These are phyloP conservation scores for Amiota minor DNA, from an alignment of 2,888 invertebrate species.

Conservation along the genomic window DNA sequence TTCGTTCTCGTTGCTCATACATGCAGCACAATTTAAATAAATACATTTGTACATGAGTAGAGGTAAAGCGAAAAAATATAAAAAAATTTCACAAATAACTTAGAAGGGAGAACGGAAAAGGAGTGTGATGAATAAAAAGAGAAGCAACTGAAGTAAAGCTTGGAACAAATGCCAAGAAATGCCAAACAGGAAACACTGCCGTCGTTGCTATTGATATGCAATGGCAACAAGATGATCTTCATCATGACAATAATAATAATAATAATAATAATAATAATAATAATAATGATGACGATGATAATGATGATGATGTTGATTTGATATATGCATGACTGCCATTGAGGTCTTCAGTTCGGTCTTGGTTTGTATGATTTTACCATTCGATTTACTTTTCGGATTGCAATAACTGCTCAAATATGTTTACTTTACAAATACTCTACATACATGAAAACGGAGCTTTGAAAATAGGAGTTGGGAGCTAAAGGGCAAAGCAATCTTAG, in stretches of 20 bases:
- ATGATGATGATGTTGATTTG: slow-evolving; percentile 16
- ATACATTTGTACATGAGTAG: slow-evolving; percentile 49
- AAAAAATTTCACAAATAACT: slow-evolving; percentile 46
- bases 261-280: background rate
- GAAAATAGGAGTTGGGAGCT: background rate
- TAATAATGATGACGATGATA: background rate
- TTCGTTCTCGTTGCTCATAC: slow-evolving; percentile 35
- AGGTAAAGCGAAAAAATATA: slow-evolving; percentile 45
- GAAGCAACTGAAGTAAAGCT: slow-evolving; percentile 27
- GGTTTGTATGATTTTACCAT: slow-evolving; percentile 49
- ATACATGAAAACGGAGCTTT: background rate
- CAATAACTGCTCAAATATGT: slow-evolving; percentile 45
- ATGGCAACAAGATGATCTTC: slow-evolving; percentile 1
- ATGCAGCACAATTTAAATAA: slow-evolving; percentile 58
- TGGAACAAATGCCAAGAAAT: slow-evolving; percentile 22
- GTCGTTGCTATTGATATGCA: slow-evolving; percentile 11
- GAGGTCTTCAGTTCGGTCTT: slow-evolving; percentile 25
- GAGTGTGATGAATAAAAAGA: slow-evolving; percentile 43
- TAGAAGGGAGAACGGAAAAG: slow-evolving; percentile 35
- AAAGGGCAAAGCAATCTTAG: background rate
- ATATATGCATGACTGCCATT: background rate
- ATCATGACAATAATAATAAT: slow-evolving; percentile 5
- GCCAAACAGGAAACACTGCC: background rate
- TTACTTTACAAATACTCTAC: slow-evolving; percentile 19
- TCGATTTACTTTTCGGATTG: slow-evolving; percentile 56